Conservation (phyloP, 2,113 vertebrate genomes). For the Hyperopisus bebe region DNA sequence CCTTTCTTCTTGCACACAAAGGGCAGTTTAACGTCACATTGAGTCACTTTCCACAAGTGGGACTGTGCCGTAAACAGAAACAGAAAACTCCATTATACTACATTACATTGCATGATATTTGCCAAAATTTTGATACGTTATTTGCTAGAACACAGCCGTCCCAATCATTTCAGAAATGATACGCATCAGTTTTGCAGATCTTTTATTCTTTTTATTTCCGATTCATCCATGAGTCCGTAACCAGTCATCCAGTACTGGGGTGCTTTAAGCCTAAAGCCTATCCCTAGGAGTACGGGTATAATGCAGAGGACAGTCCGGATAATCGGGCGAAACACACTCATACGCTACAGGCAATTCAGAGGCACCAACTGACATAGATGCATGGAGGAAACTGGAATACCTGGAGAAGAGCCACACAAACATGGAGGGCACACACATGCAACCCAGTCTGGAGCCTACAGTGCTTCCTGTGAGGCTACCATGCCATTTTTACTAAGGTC, state of each 20-base stretch:
- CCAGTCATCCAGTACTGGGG: neutral
- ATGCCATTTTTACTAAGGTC: neutral
- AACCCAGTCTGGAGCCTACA: neutral
- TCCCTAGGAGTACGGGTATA: neutral
- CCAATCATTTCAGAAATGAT: neutral
- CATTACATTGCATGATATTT: neutral
- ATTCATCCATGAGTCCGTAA: neutral
- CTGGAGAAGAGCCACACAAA: neutral
- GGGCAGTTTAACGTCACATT: constrained; percentile 62
- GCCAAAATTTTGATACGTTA: neutral
- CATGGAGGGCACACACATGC: neutral
- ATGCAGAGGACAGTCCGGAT: neutral
- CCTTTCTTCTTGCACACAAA: constrained; percentile 85
- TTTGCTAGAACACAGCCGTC: neutral
- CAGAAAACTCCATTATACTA: neutral
- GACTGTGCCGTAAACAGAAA: constrained; percentile 53
- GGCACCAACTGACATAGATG: neutral
- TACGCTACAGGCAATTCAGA: neutral
- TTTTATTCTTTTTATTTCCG: neutral
- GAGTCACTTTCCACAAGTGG: constrained; percentile 71
- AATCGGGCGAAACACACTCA: neutral
- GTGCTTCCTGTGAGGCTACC: neutral
- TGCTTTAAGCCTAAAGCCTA: neutral
- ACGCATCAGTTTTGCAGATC: neutral
- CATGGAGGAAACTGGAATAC: neutral